Evolutionary conservation across 2,797 vertebrate species (phyloP), one percentile per base, ranked within the genome.

Genomic region (Pipistrellus pipistrellus): DNA sequence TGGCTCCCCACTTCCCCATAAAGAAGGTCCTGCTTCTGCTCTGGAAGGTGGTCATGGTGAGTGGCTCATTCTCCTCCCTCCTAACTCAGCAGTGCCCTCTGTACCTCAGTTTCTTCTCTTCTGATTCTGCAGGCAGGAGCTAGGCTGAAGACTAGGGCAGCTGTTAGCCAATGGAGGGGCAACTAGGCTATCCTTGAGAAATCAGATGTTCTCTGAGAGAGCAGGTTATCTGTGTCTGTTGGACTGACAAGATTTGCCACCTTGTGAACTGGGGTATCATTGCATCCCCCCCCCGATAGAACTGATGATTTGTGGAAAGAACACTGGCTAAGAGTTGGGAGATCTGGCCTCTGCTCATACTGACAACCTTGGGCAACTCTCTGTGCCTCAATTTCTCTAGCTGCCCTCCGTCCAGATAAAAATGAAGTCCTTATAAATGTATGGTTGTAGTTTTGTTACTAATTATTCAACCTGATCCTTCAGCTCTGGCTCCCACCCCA

Each of bases 21-120:
- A 99, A 99, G 98, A 99, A 99, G 97, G 99, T 99, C 1, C 98
- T 99, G 5, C 98, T 99, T 88, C 98, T 99, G 90, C 99, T 99
- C 88, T 99, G 99, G 99, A 99, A 99, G 98, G 99, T 99, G 2
- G 97, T 99, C 4, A 98, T 99, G 99, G 99, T 99, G 69, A 98
- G 99, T 97, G n/a, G 12, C 48, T 55, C 35, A 44, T n/a, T 53
- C 12, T 51, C 32, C 18, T 62, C 21, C 8, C 84, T 77, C 55
- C 59, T 21, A 6, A 68, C 53, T 92, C 88, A 68, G n/a, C n/a
- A 46, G 10, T 38, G 20, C 83, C 41, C 48, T 80, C 32, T 76
- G 82, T 6, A 32, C 78, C 32, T 81, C 55, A 25, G 21, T 85
- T 81, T 89, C 53, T 93, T 68, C 81, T 55, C 46, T 55, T 55